These are phyloP conservation scores for Ommatoiulus sabulosus DNA, from an alignment of 2,888 invertebrate species.

Conservation along the genomic window DNA sequence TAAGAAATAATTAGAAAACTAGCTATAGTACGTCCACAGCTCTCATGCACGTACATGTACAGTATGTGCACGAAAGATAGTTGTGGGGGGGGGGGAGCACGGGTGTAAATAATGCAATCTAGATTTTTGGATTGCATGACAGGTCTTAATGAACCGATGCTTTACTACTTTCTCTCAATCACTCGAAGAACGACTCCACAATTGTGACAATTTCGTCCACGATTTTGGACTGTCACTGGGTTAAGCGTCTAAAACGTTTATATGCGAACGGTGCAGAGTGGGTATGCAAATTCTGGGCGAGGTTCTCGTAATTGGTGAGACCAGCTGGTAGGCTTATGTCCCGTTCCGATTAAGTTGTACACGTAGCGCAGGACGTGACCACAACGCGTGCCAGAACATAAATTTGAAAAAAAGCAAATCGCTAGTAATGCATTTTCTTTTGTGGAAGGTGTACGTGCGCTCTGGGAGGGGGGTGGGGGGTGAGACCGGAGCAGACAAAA, in stretches of 20 bases:
- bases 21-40: no score
- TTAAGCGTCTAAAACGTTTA: background rate
- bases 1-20: no score
- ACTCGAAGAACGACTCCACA: background rate
- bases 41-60: no score
- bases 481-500: background rate
- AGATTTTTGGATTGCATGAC: no score
- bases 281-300: constrained; percentile 10
- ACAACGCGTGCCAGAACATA: constrained; percentile 3
- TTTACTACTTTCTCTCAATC: background rate
- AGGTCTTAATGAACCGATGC: no score
- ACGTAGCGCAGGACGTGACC: constrained; percentile 24
- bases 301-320: background rate
- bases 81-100: no score
- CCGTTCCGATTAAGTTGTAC: background rate
- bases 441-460: background rate
- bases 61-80: no score
- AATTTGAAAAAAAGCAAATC: background rate
- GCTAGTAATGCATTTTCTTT: constrained; percentile 27
- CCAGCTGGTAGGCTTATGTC: background rate
- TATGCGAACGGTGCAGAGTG: background rate
- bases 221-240: background rate
- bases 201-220: background rate
- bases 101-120: no score
- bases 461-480: background rate